Evolutionary conservation across 2,888 invertebrate genomes (phyloP), one percentile per base, ranked within the genome.

Genomic region (Calliopum simillimum): DNA sequence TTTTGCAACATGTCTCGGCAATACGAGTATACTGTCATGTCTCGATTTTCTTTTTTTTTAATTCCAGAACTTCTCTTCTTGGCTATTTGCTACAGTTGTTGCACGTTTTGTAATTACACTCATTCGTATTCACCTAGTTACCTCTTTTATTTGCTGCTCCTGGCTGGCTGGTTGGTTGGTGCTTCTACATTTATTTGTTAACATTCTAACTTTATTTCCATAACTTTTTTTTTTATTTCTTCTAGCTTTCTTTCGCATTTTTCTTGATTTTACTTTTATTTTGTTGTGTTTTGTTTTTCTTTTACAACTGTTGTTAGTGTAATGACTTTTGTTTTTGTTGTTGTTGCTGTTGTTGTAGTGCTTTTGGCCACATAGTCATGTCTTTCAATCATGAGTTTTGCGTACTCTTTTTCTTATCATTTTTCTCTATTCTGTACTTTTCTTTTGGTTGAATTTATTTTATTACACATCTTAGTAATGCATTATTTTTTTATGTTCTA

Each of bases 71-170:
- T 33, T 4, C 33, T 4, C 8, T 3, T 33, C 8, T 5, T 33
- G 5, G 8, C 8, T 53, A 53, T 12, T 49, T 53, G 12, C 23
- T 14, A 53, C 53, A 53, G 23, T 53, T 33, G 33, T 33, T 14
- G 53, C 53, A 53, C 53, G 53, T 53, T 53, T 33, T 53, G 53
- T 53, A 53, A 53, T 53, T 53, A 53, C 53, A 53, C 23, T 53
- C 23, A 23, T 53, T 53, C 53, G 53, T 23, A 53, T 53, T 53
- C 53, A 53, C 53, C 53, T 53, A 53, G 53, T 53, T 53, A 53
- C 21, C 53, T 53, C 23, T 53, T 53, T 53, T 53, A 53, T 53
- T 53, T 4, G 21, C 12, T 53, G 13, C 19, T 21, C 4, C 14
- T n/a, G n/a, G n/a, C n/a, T n/a, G n/a, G n/a, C n/a, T n/a, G n/a